phyloP scores from a whole-genome alignment of 2,113 vertebrate species.

The Aegypius monachus region DNA sequence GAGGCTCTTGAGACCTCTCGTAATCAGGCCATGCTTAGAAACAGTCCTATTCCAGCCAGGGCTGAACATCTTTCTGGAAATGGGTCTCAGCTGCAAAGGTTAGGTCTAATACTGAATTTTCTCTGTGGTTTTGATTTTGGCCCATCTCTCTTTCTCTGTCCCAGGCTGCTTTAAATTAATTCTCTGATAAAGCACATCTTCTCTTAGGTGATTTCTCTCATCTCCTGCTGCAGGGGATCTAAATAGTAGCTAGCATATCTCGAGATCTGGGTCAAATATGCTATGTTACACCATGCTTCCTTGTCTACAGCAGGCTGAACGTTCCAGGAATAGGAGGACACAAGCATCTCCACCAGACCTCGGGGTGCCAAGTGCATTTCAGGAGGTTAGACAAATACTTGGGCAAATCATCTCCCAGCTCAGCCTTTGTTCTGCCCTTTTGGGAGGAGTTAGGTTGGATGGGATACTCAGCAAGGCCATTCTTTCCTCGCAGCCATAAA shows the following conservation, averaged over 20 bases:
- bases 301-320: neutral
- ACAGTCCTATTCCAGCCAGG: constrained; percentile 9
- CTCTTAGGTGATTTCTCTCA: neutral
- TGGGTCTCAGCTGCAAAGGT: constrained; percentile 5
- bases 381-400: neutral
- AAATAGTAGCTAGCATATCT: neutral
- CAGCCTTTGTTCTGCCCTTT: neutral
- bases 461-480: neutral
- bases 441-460: neutral
- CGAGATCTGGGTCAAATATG: neutral
- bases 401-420: neutral
- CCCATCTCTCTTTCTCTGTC: neutral
- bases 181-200: neutral
- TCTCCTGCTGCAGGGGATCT: neutral
- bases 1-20: neutral
- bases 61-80: constrained; percentile 63
- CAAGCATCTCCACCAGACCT: neutral
- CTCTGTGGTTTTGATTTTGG: constrained; percentile 7
- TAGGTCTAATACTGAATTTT: neutral
- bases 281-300: neutral
- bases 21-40: neutral
- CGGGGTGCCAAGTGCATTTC: neutral
- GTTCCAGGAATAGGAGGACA: neutral
- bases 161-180: neutral
- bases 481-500: neutral